Conservation (phyloP, 2,113 vertebrate species). For the Neofelis nebulosa region DNA sequence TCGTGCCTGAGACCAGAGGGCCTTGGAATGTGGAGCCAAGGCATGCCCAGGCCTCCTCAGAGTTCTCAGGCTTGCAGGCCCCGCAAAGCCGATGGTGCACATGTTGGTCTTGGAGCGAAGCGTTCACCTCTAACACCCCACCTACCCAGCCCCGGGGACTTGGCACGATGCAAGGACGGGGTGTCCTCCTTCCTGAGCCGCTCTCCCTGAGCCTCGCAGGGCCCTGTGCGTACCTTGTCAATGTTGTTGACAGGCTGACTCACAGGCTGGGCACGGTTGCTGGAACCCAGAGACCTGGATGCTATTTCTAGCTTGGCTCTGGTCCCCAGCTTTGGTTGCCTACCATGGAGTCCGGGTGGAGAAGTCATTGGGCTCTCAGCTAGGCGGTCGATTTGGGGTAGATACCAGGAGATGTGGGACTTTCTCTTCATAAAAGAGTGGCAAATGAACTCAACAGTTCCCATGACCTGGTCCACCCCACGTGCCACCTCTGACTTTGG, state of each 20-base stretch:
- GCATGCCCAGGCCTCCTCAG: not conserved
- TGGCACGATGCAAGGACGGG: not conserved
- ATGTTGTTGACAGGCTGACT: not conserved
- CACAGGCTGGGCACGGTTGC: not conserved
- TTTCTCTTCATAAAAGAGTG: not conserved
- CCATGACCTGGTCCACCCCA: not conserved
- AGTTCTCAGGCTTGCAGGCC: accelerated
- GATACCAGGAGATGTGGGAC: not conserved
- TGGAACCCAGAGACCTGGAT: constrained; percentile 17
- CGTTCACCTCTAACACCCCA: accelerated
- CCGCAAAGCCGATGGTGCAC: not conserved
- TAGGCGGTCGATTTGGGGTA: not conserved
- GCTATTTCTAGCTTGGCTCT: constrained; percentile 42
- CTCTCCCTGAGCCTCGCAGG: not conserved
- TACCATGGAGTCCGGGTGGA: not conserved
- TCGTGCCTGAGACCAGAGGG: not conserved
- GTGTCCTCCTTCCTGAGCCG: not conserved
- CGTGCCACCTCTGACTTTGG: not conserved
- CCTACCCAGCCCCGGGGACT: accelerated
- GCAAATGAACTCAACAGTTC: not conserved
- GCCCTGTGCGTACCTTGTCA: not conserved
- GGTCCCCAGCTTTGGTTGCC: not conserved
- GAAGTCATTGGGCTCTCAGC: not conserved
- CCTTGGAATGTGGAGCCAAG: not conserved
- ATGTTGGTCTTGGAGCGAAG: not conserved